Evolutionary conservation across 2,113 vertebrate species (phyloP), one percentile per base, ranked within the genome.

Genomic region (Spea multiplicata): DNA sequence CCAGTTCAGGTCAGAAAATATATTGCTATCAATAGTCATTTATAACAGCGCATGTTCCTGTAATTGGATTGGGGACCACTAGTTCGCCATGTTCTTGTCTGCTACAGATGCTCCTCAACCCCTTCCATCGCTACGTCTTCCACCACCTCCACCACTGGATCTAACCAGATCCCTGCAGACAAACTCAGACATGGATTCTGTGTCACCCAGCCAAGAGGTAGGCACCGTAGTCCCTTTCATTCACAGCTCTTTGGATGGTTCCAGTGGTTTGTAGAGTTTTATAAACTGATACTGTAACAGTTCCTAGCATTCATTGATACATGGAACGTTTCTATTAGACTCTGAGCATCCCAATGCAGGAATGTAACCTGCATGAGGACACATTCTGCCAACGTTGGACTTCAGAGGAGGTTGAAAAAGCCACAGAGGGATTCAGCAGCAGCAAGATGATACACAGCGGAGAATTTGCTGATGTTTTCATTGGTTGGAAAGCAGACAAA

Each of bases 381-480:
- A 84, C 73, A 0, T 85, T 81, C 1, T 86, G 83, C 9, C 85
- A 92, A 49, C 71, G 86, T 72, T 93, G 92, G 92, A 89, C 81
- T 0, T 84, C 84, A 64, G 81, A 0, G 4, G 90, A 93, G 3
- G 84, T 93, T 17, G 50, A 84, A 3, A 74, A 83, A 47, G 91
- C 90, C 46, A 94, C 92, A 0, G n/a, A 85, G 0, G 73, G 86
- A 5, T 93, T 94, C 84, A 85, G 80, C 72, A 84, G 76, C 44
- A 82, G 82, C 73, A 83, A 80, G 71, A 88, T 70, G 61, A 87
- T 93, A 71, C 83, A 84, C 6, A 84, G 89, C 66, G 89, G 93
- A 5, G 77, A 83, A 48, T 93, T 93, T 83, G 89, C 91, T 0
- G 88, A 88, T 0, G 1, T 90, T 84, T 93, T 91, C 81, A 83